Evolutionary conservation across 2,888 invertebrate species (phyloP).

Genomic region (Orthosia gracilis): DNA sequence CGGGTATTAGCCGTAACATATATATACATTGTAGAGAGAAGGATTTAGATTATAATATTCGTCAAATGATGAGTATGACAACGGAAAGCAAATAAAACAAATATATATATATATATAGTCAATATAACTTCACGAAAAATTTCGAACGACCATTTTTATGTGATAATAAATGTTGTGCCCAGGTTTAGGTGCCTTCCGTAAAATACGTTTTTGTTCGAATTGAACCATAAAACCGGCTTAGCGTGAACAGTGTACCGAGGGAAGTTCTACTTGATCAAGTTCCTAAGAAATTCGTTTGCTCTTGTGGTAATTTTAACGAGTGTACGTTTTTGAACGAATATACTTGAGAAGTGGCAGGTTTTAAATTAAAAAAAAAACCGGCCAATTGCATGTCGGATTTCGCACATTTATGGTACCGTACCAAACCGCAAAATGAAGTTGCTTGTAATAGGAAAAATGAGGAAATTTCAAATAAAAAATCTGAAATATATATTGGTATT

Average conservation of each 20-base stretch:
- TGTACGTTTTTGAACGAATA: not conserved
- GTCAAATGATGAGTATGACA: too few relatives aligned
- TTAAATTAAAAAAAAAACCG: not conserved
- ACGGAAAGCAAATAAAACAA: not conserved
- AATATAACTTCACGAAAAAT: not conserved
- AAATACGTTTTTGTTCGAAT: slow-evolving; percentile 65
- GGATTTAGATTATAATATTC: too few relatives aligned
- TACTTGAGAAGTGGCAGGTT: not conserved
- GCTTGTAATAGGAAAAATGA: too few relatives aligned
- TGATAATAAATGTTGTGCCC: slow-evolving; percentile 30
- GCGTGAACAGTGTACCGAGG: slow-evolving; percentile 56
- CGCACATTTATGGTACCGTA: too few relatives aligned
- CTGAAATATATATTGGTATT: too few relatives aligned
- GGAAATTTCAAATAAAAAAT: too few relatives aligned
- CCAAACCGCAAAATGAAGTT: too few relatives aligned
- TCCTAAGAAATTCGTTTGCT: slow-evolving; percentile 61
- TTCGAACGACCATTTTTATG: slow-evolving; percentile 26
- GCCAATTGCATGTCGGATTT: too few relatives aligned
- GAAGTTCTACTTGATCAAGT: slow-evolving; percentile 65
- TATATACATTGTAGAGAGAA: too few relatives aligned
- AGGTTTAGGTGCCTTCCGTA: slow-evolving; percentile 41
- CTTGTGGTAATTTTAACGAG: slow-evolving; percentile 42
- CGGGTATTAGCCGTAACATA: too few relatives aligned
- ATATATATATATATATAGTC: too few relatives aligned
- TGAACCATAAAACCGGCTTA: slow-evolving; percentile 66